Percentiles rank a stretch among this genome's conserved stretches.
These are phyloP conservation scores for Drosophila leonis DNA, from an alignment of 2,888 invertebrate genomes.

Conservation along the genomic window DNA sequence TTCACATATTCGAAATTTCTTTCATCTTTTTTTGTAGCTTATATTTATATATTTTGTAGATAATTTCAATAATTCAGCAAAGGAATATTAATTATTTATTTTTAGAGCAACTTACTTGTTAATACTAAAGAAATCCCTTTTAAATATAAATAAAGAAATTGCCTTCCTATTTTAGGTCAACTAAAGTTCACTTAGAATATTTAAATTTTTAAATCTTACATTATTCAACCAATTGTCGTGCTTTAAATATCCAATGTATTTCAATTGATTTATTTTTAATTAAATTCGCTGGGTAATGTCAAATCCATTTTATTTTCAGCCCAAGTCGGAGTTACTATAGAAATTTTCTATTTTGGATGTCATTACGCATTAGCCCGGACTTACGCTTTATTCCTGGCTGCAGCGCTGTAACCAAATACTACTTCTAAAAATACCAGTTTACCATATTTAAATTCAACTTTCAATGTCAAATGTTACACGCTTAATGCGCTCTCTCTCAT, in stretches of 20 bases:
- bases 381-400: constrained; percentile 6
- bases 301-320: background rate
- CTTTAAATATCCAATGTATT: background rate
- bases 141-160: too few species aligned
- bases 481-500: constrained; percentile 20
- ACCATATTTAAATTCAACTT: constrained; percentile 51
- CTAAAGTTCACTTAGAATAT: background rate
- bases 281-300: background rate
- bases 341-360: constrained; percentile 29
- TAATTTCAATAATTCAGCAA: too few species aligned
- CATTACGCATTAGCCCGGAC: constrained; percentile 28
- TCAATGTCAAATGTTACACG: constrained; percentile 68
- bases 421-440: constrained; percentile 57
- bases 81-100: too few species aligned
- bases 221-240: background rate
- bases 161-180: too few species aligned
- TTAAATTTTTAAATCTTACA: background rate
- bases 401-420: constrained; percentile 13
- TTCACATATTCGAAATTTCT: too few species aligned
- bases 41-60: too few species aligned
- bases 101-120: too few species aligned
- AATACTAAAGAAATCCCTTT: too few species aligned
- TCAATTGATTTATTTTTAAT: background rate
- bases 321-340: background rate
- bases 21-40: too few species aligned